Evolutionary conservation across 2,888 invertebrate genomes (phyloP).

Genomic region (Icerya purchasi): DNA sequence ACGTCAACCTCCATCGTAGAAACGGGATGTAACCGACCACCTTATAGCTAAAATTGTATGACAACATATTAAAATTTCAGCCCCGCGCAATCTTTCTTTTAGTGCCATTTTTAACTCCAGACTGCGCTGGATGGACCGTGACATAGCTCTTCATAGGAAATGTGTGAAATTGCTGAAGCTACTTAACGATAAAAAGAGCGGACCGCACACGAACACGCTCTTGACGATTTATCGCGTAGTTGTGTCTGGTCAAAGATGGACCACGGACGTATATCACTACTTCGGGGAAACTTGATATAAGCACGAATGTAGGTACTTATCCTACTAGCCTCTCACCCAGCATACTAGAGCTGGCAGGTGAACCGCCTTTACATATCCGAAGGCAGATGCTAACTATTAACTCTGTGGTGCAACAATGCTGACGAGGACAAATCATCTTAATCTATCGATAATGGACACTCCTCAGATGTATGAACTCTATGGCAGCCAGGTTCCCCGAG

Average conservation of each 20-base stretch:
- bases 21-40: background rate
- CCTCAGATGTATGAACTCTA: no score
- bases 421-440: no score
- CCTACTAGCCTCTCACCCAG: no score
- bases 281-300: no score
- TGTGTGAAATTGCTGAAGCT: background rate
- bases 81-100: background rate
- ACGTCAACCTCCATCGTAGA: background rate
- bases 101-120: background rate
- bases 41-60: background rate
- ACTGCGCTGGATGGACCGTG: background rate
- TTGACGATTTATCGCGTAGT: background rate
- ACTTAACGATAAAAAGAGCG: background rate
- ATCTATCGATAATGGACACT: no score
- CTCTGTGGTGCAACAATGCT: no score
- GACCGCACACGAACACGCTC: background rate
- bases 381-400: no score
- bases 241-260: background rate
- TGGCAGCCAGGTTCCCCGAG: no score
- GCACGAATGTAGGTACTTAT: no score
- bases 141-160: background rate
- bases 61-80: background rate
- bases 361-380: no score
- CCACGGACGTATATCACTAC: no score
- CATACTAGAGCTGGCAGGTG: no score